Evolutionary conservation across 2,797 vertebrate genomes (phyloP), one percentile per base, ranked within the genome.

Genomic region (Coendou prehensilis): DNA sequence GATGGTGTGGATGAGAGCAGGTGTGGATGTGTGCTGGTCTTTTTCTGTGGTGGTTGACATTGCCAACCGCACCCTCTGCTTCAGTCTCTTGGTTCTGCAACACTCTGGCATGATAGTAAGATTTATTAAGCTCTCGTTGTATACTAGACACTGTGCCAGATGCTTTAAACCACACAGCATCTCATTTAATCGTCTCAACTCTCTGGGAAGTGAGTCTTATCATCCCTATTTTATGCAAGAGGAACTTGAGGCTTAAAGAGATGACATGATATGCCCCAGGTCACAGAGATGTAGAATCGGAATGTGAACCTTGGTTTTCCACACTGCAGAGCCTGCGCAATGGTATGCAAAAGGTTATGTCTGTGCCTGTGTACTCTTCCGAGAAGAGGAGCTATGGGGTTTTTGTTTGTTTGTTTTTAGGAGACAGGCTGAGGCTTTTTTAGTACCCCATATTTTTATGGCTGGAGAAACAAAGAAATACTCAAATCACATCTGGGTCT

Each of bases 231-330:
- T 85, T 87, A 79, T 37, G 56, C 80, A 47, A 5, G 6, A 91
- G 93, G 94, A 94, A 95, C 84, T 86, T 83, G 84, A 87, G 81
- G 80, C 84, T 94, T 96, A 76, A 87, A 52, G 76, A 75, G 86
- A 93, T 92, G 45, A 80, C 0, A 6, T 64, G 69, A n/a, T 10
- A 1, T 67, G 89, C 92, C 92, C 64, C 6, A 6, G 92, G 91
- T 93, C 57, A 80, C 54, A 86, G 50, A 33, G 15, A 41, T 91
- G 50, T n/a, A 10, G 63, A 57, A 23, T n/a, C 30, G 17, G 45
- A 73, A 83, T 20, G 30, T 47, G 45, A 64, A 17, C 50, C 56
- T 50, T 0, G 1, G n/a, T 67, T 52, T 89, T 88, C 59, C 33
- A 17, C 41, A 3, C 76, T 64, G 57, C 33, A 26, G 20, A 86